A percentile compares a stretch with the other conserved stretches of the same genome.
Evolutionary conservation across 2,797 vertebrate species (phyloP).

Genomic region (Phalanger gymnotis): DNA sequence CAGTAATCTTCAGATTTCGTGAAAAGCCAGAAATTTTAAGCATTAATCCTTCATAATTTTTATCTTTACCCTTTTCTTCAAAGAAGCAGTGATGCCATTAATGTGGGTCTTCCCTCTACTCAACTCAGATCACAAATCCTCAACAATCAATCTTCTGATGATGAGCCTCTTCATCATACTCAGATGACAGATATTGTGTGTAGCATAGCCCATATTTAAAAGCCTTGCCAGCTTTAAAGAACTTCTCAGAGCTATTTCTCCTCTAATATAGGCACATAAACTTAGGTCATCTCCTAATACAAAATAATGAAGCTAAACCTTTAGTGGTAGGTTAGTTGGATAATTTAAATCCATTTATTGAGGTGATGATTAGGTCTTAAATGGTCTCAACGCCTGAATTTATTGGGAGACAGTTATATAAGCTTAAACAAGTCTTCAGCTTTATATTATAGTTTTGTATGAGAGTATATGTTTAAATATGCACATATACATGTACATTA

Average conservation of each 20-base stretch:
- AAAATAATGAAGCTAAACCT: background rate
- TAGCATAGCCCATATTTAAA: too few relatives aligned
- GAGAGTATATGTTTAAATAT: background rate
- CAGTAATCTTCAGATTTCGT: constrained; percentile 25
- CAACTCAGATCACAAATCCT: background rate
- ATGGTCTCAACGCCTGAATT: background rate
- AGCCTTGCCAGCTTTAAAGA: background rate
- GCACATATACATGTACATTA: background rate
- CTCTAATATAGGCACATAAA: background rate
- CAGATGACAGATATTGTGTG: background rate
- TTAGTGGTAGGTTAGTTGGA: background rate
- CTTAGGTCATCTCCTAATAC: background rate
- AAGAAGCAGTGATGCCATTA: background rate
- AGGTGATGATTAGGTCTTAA: constrained; percentile 4
- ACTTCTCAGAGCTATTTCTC: background rate
- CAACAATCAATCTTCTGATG: background rate
- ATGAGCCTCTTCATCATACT: background rate
- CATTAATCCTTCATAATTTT: constrained; percentile 10
- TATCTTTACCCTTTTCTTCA: constrained; percentile 31
- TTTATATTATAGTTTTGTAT: background rate
- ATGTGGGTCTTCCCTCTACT: background rate
- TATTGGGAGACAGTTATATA: constrained; percentile 25
- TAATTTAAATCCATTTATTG: background rate
- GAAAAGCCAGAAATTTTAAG: background rate
- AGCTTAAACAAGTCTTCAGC: background rate